Percentiles rank a stretch among this genome's conserved stretches.
Evolutionary conservation across 2,113 vertebrate genomes (phyloP).

Genomic region (Megaceryle maxima): DNA sequence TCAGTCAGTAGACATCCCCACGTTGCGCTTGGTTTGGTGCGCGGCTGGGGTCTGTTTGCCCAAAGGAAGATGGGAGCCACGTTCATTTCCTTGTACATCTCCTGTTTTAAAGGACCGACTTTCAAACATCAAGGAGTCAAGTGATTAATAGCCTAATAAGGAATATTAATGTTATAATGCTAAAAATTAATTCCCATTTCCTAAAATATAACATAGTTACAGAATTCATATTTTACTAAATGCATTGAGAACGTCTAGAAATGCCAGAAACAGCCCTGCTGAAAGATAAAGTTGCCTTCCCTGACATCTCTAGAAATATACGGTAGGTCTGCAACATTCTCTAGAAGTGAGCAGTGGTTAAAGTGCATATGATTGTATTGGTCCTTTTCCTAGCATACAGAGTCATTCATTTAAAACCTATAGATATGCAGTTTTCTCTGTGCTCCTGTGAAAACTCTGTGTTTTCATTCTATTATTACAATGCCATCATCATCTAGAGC

Average conservation of each 20-base stretch:
- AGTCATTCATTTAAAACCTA: background rate
- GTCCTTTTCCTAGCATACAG: background rate
- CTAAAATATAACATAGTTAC: background rate
- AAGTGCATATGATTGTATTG: accelerated
- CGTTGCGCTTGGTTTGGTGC: background rate
- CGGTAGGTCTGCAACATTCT: background rate
- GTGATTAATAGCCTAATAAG: background rate
- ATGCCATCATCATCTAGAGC: background rate
- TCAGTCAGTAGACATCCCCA: background rate
- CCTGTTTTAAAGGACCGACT: background rate
- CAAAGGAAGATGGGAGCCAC: background rate
- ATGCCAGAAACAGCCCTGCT: background rate
- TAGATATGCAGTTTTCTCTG: background rate
- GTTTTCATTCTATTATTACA: background rate
- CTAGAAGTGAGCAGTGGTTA: background rate
- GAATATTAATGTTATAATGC: background rate
- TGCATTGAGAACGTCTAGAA: background rate
- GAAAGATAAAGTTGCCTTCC: background rate
- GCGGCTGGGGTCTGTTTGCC: background rate
- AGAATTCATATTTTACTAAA: background rate
- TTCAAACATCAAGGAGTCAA: background rate
- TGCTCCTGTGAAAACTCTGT: background rate
- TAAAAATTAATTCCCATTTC: background rate
- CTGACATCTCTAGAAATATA: background rate
- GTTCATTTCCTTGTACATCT: background rate